These are phyloP conservation scores for Hydrolagus colliei DNA, from an alignment of 2,797 vertebrate genomes.

Conservation along the genomic window DNA sequence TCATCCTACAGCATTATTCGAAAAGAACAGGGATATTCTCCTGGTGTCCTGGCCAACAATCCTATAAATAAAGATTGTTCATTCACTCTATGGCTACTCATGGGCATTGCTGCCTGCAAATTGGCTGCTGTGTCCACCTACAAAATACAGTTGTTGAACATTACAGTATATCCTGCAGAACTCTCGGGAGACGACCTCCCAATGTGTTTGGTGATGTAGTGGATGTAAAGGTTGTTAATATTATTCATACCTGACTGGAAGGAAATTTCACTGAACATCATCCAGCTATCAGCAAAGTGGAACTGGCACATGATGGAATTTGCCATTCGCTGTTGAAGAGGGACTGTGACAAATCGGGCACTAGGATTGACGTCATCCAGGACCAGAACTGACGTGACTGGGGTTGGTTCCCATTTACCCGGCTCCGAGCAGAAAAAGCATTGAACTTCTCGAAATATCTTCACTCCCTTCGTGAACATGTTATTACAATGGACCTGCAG, in stretches of 20 bases:
- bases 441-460: constrained; percentile 82
- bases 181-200: too few relatives aligned
- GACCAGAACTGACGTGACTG: constrained; percentile 68
- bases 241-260: constrained; percentile 84
- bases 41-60: too few relatives aligned
- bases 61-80: too few relatives aligned
- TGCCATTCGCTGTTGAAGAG: constrained; percentile 87
- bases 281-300: constrained; percentile 87
- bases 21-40: too few relatives aligned
- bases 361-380: constrained; percentile 81
- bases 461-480: constrained; percentile 80
- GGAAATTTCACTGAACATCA: constrained; percentile 98
- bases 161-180: too few relatives aligned
- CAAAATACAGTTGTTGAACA: too few relatives aligned
- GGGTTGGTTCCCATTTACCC: constrained; percentile 74
- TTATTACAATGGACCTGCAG: constrained; percentile 93
- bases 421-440: constrained; percentile 83
- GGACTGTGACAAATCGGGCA: constrained; percentile 81
- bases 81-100: too few relatives aligned
- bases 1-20: too few relatives aligned
- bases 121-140: too few relatives aligned
- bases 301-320: constrained; percentile 92
- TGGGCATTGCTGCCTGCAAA: too few relatives aligned
- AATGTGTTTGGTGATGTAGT: not conserved
- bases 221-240: not conserved